These are phyloP conservation scores for Drosophila robusta DNA, from an alignment of 2,888 invertebrate genomes.

Conservation along the genomic window DNA sequence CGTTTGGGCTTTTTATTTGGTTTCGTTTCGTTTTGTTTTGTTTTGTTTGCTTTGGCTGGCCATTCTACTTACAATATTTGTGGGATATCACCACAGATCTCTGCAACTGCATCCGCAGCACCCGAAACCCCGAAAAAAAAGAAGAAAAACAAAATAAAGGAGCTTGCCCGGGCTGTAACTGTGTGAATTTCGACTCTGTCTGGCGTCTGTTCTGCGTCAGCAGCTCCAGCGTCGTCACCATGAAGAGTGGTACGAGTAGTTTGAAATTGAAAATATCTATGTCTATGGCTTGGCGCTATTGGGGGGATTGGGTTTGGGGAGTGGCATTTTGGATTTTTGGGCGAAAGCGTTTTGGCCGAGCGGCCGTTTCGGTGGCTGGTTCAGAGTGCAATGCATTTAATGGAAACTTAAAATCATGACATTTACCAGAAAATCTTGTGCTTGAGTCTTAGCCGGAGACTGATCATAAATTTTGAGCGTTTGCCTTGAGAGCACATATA, in stretches of 20 bases:
- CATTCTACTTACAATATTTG: constrained; percentile 80
- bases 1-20: constrained; percentile 40
- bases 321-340: constrained; percentile 44
- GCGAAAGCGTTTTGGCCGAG: constrained; percentile 64
- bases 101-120: constrained; percentile 67
- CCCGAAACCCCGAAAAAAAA: constrained; percentile 43
- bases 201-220: constrained; percentile 77
- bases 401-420: constrained; percentile 74
- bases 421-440: constrained; percentile 57
- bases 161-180: constrained; percentile 43
- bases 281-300: constrained; percentile 52
- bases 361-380: constrained; percentile 61
- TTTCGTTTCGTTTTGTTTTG: constrained; percentile 51
- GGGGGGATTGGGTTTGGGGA: constrained; percentile 34
- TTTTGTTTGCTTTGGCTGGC: constrained; percentile 55
- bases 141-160: constrained; percentile 25
- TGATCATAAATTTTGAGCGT: constrained; percentile 56
- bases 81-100: constrained; percentile 75
- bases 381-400: constrained; percentile 76
- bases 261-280: constrained; percentile 71
- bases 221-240: constrained; percentile 68
- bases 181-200: constrained; percentile 75
- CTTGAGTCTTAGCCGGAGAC: constrained; percentile 22
- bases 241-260: constrained; percentile 63
- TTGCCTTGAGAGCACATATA: constrained; percentile 55